These are phyloP conservation scores for Artibeus jamaicensis DNA, from an alignment of 2,797 vertebrate genomes.

Conservation along the genomic window DNA sequence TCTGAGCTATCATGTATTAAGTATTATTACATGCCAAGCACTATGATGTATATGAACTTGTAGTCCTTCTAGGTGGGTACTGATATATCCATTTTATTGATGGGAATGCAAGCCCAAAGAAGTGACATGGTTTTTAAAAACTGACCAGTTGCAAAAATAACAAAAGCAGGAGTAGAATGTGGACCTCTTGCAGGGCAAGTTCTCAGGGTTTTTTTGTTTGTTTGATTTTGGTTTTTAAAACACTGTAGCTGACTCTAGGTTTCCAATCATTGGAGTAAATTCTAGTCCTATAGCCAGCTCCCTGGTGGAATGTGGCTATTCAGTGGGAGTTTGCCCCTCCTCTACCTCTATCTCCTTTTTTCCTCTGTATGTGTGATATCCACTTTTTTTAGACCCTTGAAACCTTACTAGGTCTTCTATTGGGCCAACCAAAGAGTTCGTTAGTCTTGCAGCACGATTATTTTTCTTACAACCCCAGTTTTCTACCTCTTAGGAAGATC, in stretches of 20 bases:
- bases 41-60: neutral
- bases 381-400: neutral
- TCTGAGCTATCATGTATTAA: neutral
- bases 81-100: neutral
- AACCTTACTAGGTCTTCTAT: neutral
- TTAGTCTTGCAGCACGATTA: neutral
- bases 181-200: neutral
- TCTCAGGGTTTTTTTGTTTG: neutral
- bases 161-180: neutral
- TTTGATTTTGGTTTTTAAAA: neutral
- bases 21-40: neutral
- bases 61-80: neutral
- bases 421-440: neutral
- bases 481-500: neutral
- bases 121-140: neutral
- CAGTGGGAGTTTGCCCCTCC: neutral
- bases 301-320: neutral
- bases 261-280: neutral
- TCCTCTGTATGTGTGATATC: accelerated
- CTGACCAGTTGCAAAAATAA: neutral
- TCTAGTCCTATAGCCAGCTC: neutral
- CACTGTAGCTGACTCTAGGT: neutral
- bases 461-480: neutral
- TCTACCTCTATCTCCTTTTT: neutral
- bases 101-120: neutral